A percentile compares a stretch with the other conserved stretches of the same genome.
Evolutionary conservation across 1,140 invertebrate genomes (phyloP).

Genomic region (Rhynchophorus ferrugineus): DNA sequence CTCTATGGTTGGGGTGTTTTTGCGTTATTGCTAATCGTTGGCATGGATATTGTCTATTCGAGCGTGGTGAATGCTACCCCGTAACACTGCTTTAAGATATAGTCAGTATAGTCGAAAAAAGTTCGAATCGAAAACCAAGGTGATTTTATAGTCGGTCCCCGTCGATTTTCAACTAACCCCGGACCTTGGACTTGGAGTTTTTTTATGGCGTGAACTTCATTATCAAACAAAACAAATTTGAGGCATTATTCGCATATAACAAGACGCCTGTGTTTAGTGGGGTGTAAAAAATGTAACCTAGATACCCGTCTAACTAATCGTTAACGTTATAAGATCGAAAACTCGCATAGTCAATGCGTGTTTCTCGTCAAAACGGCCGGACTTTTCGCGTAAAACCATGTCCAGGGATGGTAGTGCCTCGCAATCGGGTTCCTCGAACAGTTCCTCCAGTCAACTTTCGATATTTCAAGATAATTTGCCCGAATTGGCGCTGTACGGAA

Average conservation of each 20-base stretch:
- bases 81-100: conserved; percentile 2
- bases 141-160: too few species aligned
- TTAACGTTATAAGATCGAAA: too few species aligned
- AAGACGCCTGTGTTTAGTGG: background rate
- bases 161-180: too few species aligned
- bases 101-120: too few species aligned
- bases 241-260: too few species aligned
- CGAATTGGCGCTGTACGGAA: conserved; percentile 26
- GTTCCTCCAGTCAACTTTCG: conserved; percentile 30
- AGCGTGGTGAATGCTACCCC: conserved; percentile 14
- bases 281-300: background rate
- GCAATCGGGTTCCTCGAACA: conserved; percentile 33
- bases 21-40: conserved; percentile 26
- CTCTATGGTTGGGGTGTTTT: conserved; percentile 4
- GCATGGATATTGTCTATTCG: conserved; percentile 23
- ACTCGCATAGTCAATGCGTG: too few species aligned
- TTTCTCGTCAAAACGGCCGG: too few species aligned
- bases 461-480: conserved; percentile 25
- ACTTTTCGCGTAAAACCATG: too few species aligned
- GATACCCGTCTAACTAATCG: background rate
- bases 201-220: too few species aligned
- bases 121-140: too few species aligned
- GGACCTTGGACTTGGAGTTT: too few species aligned
- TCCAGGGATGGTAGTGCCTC: conserved; percentile 26
- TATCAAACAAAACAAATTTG: too few species aligned